phyloP scores from a whole-genome alignment of 2,888 invertebrate genomes.

The Scaptomyza tumidula region DNA sequence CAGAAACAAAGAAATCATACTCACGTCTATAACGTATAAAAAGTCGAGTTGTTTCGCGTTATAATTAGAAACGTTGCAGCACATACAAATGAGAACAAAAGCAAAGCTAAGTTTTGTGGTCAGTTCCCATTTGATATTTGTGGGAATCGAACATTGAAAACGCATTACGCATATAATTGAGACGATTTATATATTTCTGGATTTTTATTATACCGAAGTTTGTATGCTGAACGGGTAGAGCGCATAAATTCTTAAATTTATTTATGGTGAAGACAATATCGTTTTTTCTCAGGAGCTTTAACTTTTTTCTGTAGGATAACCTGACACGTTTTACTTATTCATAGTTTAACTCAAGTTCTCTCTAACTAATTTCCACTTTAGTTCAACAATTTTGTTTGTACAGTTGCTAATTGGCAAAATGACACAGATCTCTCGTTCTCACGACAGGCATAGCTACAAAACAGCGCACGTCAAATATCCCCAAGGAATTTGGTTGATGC shows the following conservation, averaged over 20 bases:
- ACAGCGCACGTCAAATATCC: not conserved
- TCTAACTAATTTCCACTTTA: not conserved
- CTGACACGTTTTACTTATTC: no score
- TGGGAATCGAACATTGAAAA: conserved; percentile 21
- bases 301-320: no score
- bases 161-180: conserved; percentile 32
- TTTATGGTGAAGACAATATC: not conserved
- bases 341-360: not conserved
- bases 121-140: conserved; percentile 8
- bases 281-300: not conserved
- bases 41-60: conserved; percentile 16
- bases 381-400: not conserved
- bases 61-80: conserved; percentile 48
- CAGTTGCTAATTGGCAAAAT: conserved; percentile 1
- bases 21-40: conserved; percentile 2
- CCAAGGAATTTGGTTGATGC: not conserved
- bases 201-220: conserved; percentile 13
- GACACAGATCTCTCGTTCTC: no score
- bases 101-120: conserved; percentile 5
- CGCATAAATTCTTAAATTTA: no score
- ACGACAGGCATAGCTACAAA: not conserved
- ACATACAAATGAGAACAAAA: conserved; percentile 44
- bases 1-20: conserved; percentile 12
- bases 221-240: conserved; percentile 1
- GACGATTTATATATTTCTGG: not conserved